Evolutionary conservation across 2,113 vertebrate species (phyloP), one percentile per base, ranked within the genome.

Genomic region (Toxotes jaculatrix): DNA sequence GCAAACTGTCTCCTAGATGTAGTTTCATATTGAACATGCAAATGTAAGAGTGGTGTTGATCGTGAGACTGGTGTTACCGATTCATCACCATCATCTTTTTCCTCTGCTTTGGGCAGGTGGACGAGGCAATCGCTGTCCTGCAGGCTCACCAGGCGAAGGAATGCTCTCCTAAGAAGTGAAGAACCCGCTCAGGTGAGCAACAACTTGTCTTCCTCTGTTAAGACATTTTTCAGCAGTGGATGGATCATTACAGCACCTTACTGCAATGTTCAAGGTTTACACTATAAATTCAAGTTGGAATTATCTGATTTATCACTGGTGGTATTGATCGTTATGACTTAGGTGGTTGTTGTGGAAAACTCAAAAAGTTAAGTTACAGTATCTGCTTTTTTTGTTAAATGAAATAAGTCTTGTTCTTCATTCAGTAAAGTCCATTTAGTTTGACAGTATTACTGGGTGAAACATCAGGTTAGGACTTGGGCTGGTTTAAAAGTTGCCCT

Each of bases 41-140:
- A 14, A 17, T 8, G 2, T 9, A 43, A 10, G 42, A 19, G 21
- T 40, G 14, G 14, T 16, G 23, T 23, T 0, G 4, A n/a, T 23
- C 14, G n/a, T 27, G 7, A 43, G 10, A 49, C 7, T 38, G 51
- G 7, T 3, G 14, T n/a, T 2, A 34, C 1, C 13, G 16, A 47
- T 31, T 27, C 4, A 32, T 31, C 40, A 17, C 7, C 38, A 7
- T 34, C 1, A 0, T 69, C 7, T 4, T 3, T 17, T 36, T 56
- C 1, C n/a, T 36, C 4, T 71, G 7, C 13, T 55, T 34, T 49
- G 31, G 27, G 55, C 72, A 99, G 98, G 96, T 98, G 1, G 96
- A 98, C 19, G 98, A 99, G 75, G 98, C 97, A 0, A 94, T 99
- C 0, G 95, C 96, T 0, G 97, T 99, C 68, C 91, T 99, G n/a